phyloP scores from a whole-genome alignment of 2,113 vertebrate species.

The Seriola aureovittata region DNA sequence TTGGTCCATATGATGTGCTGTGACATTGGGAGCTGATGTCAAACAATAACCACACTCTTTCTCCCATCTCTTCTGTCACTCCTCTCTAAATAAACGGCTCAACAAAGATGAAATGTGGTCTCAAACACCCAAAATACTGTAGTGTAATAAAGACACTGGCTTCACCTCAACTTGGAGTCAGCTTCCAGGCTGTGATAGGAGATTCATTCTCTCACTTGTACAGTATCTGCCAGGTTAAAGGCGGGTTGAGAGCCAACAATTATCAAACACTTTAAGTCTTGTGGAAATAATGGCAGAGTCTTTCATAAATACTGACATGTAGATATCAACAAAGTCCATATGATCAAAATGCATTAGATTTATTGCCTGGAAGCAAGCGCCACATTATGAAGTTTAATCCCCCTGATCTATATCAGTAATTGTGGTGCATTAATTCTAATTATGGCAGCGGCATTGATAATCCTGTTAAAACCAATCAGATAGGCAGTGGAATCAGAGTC shows the following conservation, averaged over 20 bases:
- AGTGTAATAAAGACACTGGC: constrained; percentile 28
- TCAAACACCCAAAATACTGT: constrained; percentile 35
- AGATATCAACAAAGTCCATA: constrained; percentile 68
- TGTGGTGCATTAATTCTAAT: constrained; percentile 81
- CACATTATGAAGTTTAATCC: constrained; percentile 82
- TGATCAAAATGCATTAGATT: constrained; percentile 68
- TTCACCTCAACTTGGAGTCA: constrained; percentile 34
- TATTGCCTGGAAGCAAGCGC: constrained; percentile 70
- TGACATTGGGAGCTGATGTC: constrained; percentile 41
- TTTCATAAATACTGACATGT: constrained; percentile 48
- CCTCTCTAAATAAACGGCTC: constrained; percentile 41
- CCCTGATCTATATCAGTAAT: constrained; percentile 82
- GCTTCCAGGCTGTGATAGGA: neutral
- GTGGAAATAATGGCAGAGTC: constrained; percentile 42
- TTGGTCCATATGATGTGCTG: neutral
- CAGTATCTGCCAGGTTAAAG: constrained; percentile 33
- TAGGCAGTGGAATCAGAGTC: constrained; percentile 62
- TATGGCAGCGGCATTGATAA: constrained; percentile 82
- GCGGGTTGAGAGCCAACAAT: constrained; percentile 48
- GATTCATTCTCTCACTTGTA: constrained; percentile 28
- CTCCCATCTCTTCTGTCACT: constrained; percentile 26
- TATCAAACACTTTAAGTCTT: constrained; percentile 41
- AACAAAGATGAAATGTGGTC: constrained; percentile 44
- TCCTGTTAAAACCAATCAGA: constrained; percentile 84
- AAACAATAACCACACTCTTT: constrained; percentile 29